These are phyloP conservation scores for Galagoides demidoff DNA, from an alignment of 2,797 vertebrate species.

Conservation along the genomic window DNA sequence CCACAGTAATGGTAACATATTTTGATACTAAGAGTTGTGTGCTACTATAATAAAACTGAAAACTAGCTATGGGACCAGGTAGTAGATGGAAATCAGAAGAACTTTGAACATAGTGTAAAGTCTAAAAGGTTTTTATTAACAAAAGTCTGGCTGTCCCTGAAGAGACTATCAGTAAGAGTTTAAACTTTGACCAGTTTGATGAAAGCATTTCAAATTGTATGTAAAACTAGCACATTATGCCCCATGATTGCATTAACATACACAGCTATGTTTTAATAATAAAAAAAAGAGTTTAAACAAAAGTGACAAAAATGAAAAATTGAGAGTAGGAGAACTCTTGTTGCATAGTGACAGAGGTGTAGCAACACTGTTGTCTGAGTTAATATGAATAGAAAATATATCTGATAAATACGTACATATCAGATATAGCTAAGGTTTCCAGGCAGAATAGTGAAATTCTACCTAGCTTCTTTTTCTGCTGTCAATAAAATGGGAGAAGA, in stretches of 20 bases:
- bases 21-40: not conserved
- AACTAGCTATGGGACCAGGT: not conserved
- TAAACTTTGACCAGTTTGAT: not conserved
- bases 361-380: not conserved
- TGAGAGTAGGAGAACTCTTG: not conserved
- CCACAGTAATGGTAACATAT: not conserved
- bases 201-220: too few species aligned
- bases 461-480: not conserved
- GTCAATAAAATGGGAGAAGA: not conserved
- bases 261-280: too few species aligned
- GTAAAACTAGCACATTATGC: too few species aligned
- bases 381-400: not conserved
- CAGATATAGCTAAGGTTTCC: not conserved
- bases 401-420: not conserved
- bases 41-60: not conserved
- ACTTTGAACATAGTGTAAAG: not conserved
- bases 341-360: not conserved
- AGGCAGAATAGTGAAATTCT: not conserved
- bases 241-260: too few species aligned
- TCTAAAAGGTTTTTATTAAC: not conserved
- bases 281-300: conserved; percentile 14
- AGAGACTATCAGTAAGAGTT: not conserved
- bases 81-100: not conserved
- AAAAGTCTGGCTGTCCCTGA: not conserved
- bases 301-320: not conserved